Evolutionary conservation across 2,797 vertebrate genomes (phyloP), one percentile per base, ranked within the genome.

Genomic region (Leptodactylus fallax): DNA sequence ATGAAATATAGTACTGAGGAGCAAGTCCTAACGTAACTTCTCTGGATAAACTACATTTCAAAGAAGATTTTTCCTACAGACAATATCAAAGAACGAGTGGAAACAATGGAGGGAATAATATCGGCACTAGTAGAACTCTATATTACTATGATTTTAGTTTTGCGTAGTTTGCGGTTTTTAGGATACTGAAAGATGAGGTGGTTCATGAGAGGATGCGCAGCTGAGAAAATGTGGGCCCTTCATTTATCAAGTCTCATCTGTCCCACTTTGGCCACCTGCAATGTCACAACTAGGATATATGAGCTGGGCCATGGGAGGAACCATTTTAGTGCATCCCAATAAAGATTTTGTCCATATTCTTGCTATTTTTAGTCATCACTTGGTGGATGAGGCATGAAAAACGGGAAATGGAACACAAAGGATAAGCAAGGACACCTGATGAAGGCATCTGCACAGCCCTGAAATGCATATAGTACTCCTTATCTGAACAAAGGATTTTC

Each of bases 211-310:
- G 14, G 27, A 71, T 45, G 12, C 36, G 67, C 67, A 71, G 67
- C 67, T 71, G 27, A 7, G 25, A 25, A 71, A 71, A 71, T 71
- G 67, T 45, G 67, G 67, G 27, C 27, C 13, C 27, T 71, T 71
- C 67, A 71, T 71, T 71, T 36, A 71, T 71, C 67, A 71, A 71
- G 67, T 36, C 67, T 71, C 25, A 16, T 71, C 25, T 71, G 65
- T 67, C 65, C 65, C 65, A 67, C 65, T 67, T 67, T 67, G 27
- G 67, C 67, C 67, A 71, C 27, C 67, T 71, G 67, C 10, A 36
- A 36, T 71, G 67, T 14, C 7, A 25, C 5, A 12, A 71, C 14
- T 71, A 36, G 13, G 27, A 71, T 16, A 25, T 13, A 71, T 45
- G 7, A 45, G 36, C 25, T 45, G 67, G 67, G 67, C 67, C 67